These are phyloP conservation scores for Holotrichia oblita DNA, from an alignment of 1,140 invertebrate genomes.

Conservation along the genomic window DNA sequence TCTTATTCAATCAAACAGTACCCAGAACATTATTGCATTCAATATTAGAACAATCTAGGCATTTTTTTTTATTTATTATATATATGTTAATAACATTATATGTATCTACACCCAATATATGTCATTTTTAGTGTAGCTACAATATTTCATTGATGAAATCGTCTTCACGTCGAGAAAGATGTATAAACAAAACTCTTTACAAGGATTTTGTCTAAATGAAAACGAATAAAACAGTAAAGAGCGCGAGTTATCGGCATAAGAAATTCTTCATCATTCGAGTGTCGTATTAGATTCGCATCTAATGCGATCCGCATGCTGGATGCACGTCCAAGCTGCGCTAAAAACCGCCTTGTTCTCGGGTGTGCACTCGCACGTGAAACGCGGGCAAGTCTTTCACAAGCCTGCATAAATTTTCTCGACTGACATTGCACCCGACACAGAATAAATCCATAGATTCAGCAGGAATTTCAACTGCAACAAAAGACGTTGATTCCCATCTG, in stretches of 20 bases:
- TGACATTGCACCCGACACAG: not conserved
- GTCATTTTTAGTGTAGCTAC: too few relatives aligned
- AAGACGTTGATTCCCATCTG: not conserved
- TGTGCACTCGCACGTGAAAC: not conserved
- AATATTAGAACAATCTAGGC: too few relatives aligned
- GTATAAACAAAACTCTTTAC: too few relatives aligned
- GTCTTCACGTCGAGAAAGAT: too few relatives aligned
- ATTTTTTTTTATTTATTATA: too few relatives aligned
- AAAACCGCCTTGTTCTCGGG: slow-evolving; percentile 10
- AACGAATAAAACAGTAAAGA: not conserved
- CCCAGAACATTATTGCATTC: too few relatives aligned
- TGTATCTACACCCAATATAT: too few relatives aligned
- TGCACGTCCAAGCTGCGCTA: not conserved
- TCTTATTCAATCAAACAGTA: too few relatives aligned
- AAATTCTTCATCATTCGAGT: not conserved
- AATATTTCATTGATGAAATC: too few relatives aligned
- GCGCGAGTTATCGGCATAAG: not conserved
- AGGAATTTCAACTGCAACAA: not conserved
- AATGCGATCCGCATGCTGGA: not conserved
- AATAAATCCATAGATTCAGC: not conserved
- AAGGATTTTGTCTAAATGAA: not conserved
- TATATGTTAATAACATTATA: too few relatives aligned
- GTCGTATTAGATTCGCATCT: slow-evolving; percentile 5
- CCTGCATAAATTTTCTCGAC: slow-evolving; percentile 5
- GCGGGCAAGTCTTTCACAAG: not conserved